phyloP scores from a whole-genome alignment of 2,888 invertebrate genomes.

The Mesopsocus fuscifrons region DNA sequence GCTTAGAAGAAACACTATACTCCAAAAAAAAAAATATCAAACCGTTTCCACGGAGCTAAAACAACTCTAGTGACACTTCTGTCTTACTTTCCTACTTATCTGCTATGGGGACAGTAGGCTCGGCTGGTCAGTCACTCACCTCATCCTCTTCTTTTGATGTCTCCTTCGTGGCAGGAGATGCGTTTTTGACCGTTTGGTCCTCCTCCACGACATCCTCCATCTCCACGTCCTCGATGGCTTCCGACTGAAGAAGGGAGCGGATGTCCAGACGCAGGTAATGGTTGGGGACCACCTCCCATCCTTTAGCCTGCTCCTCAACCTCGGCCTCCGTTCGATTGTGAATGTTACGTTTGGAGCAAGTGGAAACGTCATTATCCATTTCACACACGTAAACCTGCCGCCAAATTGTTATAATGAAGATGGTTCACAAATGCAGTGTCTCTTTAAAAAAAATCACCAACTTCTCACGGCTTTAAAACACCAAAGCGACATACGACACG shows the following conservation, averaged over 20 bases:
- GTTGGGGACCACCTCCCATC: conserved; percentile 62
- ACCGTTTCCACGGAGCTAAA: too few relatives aligned
- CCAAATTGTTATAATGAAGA: conserved; percentile 16
- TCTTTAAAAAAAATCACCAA: conserved; percentile 13
- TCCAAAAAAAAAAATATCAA: too few relatives aligned
- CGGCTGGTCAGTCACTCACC: conserved; percentile 15
- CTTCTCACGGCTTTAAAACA: too few relatives aligned
- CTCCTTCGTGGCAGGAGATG: too few relatives aligned
- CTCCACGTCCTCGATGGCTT: conserved; percentile 55
- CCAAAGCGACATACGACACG: too few relatives aligned
- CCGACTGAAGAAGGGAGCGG: conserved; percentile 63
- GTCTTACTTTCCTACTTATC: too few relatives aligned
- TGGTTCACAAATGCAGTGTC: conserved; percentile 4
- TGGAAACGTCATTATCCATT: conserved; percentile 58
- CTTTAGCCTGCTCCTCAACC: conserved; percentile 46
- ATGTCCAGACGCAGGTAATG: conserved; percentile 68
- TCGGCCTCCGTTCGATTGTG: conserved; percentile 64
- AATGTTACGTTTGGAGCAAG: conserved; percentile 65
- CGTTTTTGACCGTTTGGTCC: too few relatives aligned
- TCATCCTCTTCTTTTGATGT: conserved; percentile 22
- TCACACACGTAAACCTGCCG: conserved; percentile 83
- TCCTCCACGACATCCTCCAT: conserved; percentile 52
- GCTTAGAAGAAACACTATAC: too few relatives aligned
- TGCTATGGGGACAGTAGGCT: too few relatives aligned
- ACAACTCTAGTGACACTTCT: too few relatives aligned